A percentile compares a stretch with the other conserved stretches of the same genome.
phyloP scores from a whole-genome alignment of 2,888 invertebrate species.

The Neoaliturus tenellus region DNA sequence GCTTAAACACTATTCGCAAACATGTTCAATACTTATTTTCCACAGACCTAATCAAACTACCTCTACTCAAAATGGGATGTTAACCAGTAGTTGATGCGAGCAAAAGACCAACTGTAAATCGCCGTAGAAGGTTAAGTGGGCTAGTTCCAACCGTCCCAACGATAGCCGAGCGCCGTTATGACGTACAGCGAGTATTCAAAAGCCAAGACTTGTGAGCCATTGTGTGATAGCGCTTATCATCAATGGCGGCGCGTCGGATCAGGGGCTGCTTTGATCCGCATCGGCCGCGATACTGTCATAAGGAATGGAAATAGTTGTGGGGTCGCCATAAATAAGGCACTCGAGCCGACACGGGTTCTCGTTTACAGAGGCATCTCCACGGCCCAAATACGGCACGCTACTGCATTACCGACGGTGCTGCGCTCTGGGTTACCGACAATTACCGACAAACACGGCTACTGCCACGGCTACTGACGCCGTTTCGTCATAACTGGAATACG shows the following conservation, averaged over 20 bases:
- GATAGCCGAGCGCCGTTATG: slow-evolving; percentile 16
- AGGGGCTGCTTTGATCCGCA: slow-evolving; percentile 28
- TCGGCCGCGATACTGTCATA: slow-evolving; percentile 43
- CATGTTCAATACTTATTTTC: no score
- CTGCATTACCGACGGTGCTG: neutral
- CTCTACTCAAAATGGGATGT: no score
- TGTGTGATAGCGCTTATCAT: slow-evolving; percentile 31
- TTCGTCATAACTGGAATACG: no score
- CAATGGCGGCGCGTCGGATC: slow-evolving; percentile 19
- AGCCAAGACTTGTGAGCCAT: slow-evolving; percentile 28
- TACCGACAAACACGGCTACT: neutral
- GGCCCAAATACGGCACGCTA: slow-evolving; percentile 28
- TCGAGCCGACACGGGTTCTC: slow-evolving; percentile 30
- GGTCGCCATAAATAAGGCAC: slow-evolving; percentile 49
- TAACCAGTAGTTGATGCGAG: no score
- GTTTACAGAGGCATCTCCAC: slow-evolving; percentile 32
- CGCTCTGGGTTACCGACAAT: neutral
- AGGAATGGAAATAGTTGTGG: slow-evolving; percentile 50
- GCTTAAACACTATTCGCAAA: no score
- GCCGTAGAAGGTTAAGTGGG: no score
- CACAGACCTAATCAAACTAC: no score
- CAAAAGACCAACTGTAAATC: no score
- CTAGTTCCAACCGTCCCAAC: no score
- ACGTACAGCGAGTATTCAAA: slow-evolving; percentile 1
- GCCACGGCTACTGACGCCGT: no score